Evolutionary conservation across 2,888 invertebrate species (phyloP).

Genomic region (Athrips mouffetella): DNA sequence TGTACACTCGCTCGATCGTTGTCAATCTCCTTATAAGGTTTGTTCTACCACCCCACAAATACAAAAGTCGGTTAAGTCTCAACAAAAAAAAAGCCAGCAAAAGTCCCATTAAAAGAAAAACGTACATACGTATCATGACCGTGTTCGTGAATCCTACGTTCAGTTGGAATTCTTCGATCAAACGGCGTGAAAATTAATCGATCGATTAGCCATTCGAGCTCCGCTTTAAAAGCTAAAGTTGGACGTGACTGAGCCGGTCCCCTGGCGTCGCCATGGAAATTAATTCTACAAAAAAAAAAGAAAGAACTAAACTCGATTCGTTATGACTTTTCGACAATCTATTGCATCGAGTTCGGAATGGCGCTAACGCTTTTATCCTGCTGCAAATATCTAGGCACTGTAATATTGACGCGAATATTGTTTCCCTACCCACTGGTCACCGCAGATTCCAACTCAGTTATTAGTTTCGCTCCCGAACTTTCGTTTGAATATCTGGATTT

Average conservation of each 20-base stretch:
- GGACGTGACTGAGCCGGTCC: slow-evolving; percentile 64
- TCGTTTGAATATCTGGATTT: slow-evolving; percentile 19
- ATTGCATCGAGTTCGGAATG: slow-evolving; percentile 41
- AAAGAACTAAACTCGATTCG: slow-evolving; percentile 31
- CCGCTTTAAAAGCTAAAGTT: slow-evolving; percentile 61
- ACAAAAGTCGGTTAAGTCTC: too few species aligned
- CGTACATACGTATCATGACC: slow-evolving; percentile 5
- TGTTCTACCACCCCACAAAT: too few species aligned
- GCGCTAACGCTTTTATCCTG: slow-evolving; percentile 13
- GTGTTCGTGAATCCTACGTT: slow-evolving; percentile 1
- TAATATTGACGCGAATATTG: slow-evolving; percentile 29
- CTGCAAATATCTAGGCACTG: slow-evolving; percentile 11
- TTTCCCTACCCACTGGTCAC: slow-evolving; percentile 31
- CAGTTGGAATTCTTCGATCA: slow-evolving; percentile 59
- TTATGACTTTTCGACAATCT: slow-evolving; percentile 49
- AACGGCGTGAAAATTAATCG: slow-evolving; percentile 71
- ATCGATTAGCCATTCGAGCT: slow-evolving; percentile 70
- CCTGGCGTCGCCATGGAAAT: slow-evolving; percentile 57
- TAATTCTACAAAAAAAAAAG: slow-evolving; percentile 60
- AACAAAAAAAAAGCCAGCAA: too few species aligned
- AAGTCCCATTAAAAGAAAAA: too few species aligned
- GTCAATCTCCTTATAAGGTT: too few species aligned
- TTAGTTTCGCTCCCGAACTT: slow-evolving; percentile 25
- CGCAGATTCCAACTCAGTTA: slow-evolving; percentile 20
- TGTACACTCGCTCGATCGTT: too few species aligned